Percentiles rank a stretch among this genome's conserved stretches.
These are phyloP conservation scores for Bruchidius siliquastri DNA, from an alignment of 2,888 invertebrate species.

Conservation along the genomic window DNA sequence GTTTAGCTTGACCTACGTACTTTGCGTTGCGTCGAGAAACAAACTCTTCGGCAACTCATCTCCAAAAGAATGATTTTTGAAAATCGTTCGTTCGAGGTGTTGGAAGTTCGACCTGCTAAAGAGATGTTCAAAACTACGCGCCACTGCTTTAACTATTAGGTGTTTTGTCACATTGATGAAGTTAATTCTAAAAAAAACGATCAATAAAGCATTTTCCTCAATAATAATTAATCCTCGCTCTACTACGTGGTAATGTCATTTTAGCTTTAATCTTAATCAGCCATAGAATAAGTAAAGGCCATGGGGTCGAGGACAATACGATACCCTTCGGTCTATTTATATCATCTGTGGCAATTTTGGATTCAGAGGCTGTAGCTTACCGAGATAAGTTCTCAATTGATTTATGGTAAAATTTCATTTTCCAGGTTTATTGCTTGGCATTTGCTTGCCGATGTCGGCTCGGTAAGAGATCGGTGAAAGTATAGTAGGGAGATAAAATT, in stretches of 20 bases:
- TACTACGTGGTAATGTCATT: neutral
- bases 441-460: neutral
- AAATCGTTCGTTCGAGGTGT: too few species aligned
- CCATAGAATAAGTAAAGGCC: too few species aligned
- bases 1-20: too few species aligned
- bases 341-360: neutral
- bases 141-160: too few species aligned
- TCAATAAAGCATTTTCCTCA: neutral
- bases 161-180: neutral
- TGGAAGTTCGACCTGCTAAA: too few species aligned
- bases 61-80: too few species aligned
- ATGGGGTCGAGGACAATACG: neutral
- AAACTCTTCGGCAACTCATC: too few species aligned
- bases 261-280: neutral
- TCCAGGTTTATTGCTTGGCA: neutral
- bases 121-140: too few species aligned
- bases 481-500: neutral
- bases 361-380: neutral
- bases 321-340: neutral
- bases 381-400: neutral
- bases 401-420: neutral
- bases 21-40: too few species aligned
- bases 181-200: neutral
- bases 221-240: neutral
- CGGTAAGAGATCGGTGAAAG: neutral